These are phyloP conservation scores for Drosophila paucipuncta DNA, from an alignment of 2,888 invertebrate species.

Conservation along the genomic window DNA sequence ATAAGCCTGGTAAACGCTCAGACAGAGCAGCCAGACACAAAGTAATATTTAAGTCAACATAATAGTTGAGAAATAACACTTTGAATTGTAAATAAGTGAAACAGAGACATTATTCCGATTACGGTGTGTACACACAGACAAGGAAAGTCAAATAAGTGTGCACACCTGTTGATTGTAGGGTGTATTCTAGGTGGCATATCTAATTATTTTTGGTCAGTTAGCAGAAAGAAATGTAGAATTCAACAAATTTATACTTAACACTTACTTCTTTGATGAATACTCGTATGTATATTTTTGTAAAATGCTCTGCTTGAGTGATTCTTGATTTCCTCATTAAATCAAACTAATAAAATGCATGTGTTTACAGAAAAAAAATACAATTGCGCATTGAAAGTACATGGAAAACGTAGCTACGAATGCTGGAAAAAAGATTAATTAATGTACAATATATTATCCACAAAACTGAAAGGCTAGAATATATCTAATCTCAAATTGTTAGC, in stretches of 20 bases:
- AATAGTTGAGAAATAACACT: slow-evolving; percentile 7
- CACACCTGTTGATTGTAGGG: slow-evolving; percentile 23
- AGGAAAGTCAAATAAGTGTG: neutral
- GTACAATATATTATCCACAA: neutral
- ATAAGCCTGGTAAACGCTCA: neutral
- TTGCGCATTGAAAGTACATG: neutral
- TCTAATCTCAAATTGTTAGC: neutral
- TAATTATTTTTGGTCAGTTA: neutral
- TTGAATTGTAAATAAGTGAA: slow-evolving; percentile 15
- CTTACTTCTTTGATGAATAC: neutral
- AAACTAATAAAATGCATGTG: neutral
- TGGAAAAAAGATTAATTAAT: neutral
- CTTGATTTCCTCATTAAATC: neutral
- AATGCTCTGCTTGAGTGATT: neutral
- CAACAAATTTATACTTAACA: neutral
- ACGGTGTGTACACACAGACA: neutral
- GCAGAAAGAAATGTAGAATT: neutral
- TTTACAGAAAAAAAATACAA: neutral
- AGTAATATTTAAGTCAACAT: slow-evolving; percentile 14
- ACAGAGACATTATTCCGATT: neutral
- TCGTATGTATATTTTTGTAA: neutral
- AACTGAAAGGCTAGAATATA: neutral
- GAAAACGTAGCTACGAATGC: neutral
- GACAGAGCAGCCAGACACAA: neutral
- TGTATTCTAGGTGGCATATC: neutral